These are phyloP conservation scores for Sebastiscus albofasciatus DNA, from an alignment of 2,797 vertebrate genomes.

Conservation along the genomic window DNA sequence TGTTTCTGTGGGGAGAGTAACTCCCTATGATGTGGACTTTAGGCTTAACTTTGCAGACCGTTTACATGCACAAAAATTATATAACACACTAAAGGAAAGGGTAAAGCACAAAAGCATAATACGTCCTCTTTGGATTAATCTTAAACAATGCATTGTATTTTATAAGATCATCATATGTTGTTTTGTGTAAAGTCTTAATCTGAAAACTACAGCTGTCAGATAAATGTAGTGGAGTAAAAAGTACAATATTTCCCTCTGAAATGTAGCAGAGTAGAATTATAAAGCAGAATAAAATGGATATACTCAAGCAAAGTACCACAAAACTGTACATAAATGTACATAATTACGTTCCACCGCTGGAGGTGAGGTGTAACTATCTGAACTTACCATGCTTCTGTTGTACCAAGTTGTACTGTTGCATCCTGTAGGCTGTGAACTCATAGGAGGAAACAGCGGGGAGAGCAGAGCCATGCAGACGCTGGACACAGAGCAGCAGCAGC, in stretches of 20 bases:
- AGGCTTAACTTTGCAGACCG: no score
- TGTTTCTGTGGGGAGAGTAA: no score
- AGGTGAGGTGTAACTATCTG: neutral
- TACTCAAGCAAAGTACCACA: neutral
- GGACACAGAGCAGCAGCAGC: conserved; percentile 55
- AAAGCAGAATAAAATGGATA: neutral
- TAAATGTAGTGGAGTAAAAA: neutral
- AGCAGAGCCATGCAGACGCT: conserved; percentile 64
- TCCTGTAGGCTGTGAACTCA: conserved; percentile 85
- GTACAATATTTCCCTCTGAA: neutral
- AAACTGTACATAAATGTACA: neutral
- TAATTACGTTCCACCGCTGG: neutral
- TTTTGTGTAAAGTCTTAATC: neutral
- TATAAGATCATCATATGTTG: neutral
- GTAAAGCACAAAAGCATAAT: no score
- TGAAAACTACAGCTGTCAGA: neutral
- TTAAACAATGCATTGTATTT: neutral
- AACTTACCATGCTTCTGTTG: conserved; percentile 77
- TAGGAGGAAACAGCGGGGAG: conserved; percentile 78
- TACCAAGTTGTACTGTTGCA: conserved; percentile 85
- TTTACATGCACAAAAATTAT: no score
- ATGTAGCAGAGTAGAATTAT: neutral
- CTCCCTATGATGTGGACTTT: no score
- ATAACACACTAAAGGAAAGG: no score
- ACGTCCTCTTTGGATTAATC: neutral